Evolutionary conservation across 1,140 invertebrate genomes (phyloP).

Genomic region (Anastatus disparis): DNA sequence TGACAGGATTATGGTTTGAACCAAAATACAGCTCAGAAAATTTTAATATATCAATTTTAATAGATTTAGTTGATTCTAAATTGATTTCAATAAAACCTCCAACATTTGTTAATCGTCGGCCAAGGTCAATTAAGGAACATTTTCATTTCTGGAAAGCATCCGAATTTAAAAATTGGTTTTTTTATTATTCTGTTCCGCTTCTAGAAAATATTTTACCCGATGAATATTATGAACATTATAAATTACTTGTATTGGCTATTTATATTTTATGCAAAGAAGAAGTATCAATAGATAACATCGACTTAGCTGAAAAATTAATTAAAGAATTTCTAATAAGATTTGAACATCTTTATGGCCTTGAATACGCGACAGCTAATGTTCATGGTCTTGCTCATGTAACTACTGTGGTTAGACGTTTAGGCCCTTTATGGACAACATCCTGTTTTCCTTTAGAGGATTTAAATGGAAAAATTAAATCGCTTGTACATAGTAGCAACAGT

Average conservation of each 20-base stretch:
- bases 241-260: conserved; percentile 15
- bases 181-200: conserved; percentile 37
- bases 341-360: neutral
- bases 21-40: neutral
- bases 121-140: conserved; percentile 24
- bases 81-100: conserved; percentile 36
- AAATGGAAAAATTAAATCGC: conserved; percentile 30
- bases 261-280: conserved; percentile 15
- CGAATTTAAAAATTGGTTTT: conserved; percentile 41
- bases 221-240: conserved; percentile 31
- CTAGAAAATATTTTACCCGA: conserved; percentile 20
- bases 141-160: conserved; percentile 36
- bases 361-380: conserved; percentile 21
- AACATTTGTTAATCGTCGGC: conserved; percentile 29
- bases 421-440: conserved; percentile 14
- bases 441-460: conserved; percentile 19
- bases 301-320: conserved; percentile 42
- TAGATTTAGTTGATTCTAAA: conserved; percentile 1
- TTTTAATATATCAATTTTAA: too few relatives aligned
- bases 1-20: conserved; percentile 42
- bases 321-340: too few relatives aligned
- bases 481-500: neutral
- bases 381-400: conserved; percentile 28
- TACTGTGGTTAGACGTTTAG: conserved; percentile 12
- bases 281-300: conserved; percentile 11